These are phyloP conservation scores for Eciton burchellii DNA, from an alignment of 1,140 invertebrate genomes.

Conservation along the genomic window DNA sequence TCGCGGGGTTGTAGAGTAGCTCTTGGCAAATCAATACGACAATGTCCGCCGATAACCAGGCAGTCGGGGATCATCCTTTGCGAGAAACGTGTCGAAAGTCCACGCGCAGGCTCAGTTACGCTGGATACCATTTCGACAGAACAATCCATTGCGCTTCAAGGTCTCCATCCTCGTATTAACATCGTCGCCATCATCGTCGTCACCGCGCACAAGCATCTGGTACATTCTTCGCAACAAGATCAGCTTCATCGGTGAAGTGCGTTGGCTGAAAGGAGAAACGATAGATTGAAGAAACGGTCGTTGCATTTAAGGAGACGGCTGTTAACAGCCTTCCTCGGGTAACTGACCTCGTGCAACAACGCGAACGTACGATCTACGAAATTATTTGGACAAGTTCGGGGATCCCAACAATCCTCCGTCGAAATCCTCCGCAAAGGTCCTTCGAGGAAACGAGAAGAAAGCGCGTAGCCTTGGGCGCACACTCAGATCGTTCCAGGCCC, in stretches of 20 bases:
- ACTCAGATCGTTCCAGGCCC: background rate
- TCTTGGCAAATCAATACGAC: conserved; percentile 83
- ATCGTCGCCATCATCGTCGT: conserved; percentile 7
- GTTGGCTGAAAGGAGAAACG: background rate
- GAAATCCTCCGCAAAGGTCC: background rate
- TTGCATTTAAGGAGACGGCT: conserved; percentile 10
- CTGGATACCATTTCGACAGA: conserved; percentile 17
- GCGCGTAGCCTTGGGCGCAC: background rate
- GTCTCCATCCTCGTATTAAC: conserved; percentile 1
- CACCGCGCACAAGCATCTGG: background rate
- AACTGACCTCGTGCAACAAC: conserved; percentile 84
- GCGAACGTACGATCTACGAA: conserved; percentile 35
- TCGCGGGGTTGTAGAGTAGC: conserved; percentile 44
- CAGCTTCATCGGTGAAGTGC: background rate
- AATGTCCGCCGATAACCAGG: conserved; percentile 81
- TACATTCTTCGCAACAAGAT: too few relatives aligned
- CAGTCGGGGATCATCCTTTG: conserved; percentile 82
- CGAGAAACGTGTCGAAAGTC: conserved; percentile 63
- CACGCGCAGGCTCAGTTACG: conserved; percentile 34
- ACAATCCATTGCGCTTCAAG: conserved; percentile 43
- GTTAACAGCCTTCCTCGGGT: conserved; percentile 71
- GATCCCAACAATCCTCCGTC: background rate
- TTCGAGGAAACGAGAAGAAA: background rate
- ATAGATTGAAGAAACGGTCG: conserved; percentile 1
- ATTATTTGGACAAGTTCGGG: conserved; percentile 27